Percentiles rank a stretch among this genome's conserved stretches.
Conservation (phyloP, 2,797 vertebrate genomes). For the Craterocephalus amniculus region DNA sequence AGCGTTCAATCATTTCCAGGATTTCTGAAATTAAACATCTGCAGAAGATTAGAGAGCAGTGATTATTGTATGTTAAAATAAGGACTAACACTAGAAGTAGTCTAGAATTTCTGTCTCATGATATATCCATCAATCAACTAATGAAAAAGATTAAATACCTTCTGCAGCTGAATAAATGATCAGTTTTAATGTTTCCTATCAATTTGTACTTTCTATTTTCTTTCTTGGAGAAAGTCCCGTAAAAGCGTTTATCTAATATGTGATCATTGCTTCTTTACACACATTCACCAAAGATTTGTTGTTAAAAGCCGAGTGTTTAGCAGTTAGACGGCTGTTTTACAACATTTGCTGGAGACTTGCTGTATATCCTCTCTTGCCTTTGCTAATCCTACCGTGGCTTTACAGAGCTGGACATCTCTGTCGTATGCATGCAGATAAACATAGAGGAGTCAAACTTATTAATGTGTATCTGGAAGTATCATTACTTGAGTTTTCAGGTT, state of each 20-base stretch:
- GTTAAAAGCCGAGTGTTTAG: background rate
- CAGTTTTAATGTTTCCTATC: background rate
- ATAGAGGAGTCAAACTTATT: background rate
- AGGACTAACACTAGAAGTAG: background rate
- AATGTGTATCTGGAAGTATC: background rate
- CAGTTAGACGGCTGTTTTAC: background rate
- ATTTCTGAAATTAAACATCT: too few species aligned
- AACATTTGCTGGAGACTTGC: background rate
- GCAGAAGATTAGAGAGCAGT: too few species aligned
- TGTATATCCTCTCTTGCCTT: background rate
- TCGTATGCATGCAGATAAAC: background rate
- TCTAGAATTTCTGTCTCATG: too few species aligned
- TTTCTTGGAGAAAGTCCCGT: background rate
- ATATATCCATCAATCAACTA: background rate
- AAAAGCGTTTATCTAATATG: background rate
- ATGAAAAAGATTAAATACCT: background rate
- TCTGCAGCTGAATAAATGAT: background rate
- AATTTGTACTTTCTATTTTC: background rate
- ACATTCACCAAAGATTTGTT: background rate
- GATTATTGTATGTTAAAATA: background rate
- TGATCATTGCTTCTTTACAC: background rate
- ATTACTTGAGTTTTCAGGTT: background rate
- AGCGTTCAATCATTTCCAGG: background rate
- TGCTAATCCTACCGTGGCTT: background rate
- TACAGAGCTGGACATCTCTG: background rate